Conservation (phyloP, 2,888 invertebrate species). For the Amphipyra berbera region DNA sequence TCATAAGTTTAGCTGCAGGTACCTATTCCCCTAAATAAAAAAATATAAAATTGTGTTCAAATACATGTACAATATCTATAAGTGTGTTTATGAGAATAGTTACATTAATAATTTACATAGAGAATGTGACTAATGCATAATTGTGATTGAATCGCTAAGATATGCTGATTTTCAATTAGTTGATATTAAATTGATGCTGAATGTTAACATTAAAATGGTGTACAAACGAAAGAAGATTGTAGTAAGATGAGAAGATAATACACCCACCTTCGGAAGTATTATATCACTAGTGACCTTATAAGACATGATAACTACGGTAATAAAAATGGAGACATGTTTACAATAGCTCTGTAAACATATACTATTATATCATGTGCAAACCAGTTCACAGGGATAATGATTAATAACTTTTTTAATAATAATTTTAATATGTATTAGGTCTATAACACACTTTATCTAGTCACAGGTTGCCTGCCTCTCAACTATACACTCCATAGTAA, state of each 20-base stretch:
- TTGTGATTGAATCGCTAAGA: no score
- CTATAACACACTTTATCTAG: background rate
- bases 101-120: no score
- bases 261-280: slow-evolving; percentile 16
- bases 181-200: no score
- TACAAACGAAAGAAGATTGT: background rate
- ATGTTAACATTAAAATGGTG: background rate
- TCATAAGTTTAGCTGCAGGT: no score
- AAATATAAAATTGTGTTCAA: no score
- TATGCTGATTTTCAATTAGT: no score
- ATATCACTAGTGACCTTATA: slow-evolving; percentile 25
- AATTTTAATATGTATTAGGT: background rate
- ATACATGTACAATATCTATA: no score
- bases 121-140: no score
- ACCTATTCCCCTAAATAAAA: no score
- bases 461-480: background rate
- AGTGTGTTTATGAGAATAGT: no score
- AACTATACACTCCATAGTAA: no score
- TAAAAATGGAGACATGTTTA: slow-evolving; percentile 32
- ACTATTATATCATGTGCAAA: slow-evolving; percentile 28
- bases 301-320: slow-evolving; percentile 30
- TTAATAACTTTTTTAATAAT: background rate
- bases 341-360: slow-evolving; percentile 37
- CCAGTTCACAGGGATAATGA: slow-evolving; percentile 2
- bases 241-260: slow-evolving; percentile 12